A percentile compares a stretch with the other conserved stretches of the same genome.
Conservation (phyloP, 2,113 vertebrate species). For the Scortum barcoo region DNA sequence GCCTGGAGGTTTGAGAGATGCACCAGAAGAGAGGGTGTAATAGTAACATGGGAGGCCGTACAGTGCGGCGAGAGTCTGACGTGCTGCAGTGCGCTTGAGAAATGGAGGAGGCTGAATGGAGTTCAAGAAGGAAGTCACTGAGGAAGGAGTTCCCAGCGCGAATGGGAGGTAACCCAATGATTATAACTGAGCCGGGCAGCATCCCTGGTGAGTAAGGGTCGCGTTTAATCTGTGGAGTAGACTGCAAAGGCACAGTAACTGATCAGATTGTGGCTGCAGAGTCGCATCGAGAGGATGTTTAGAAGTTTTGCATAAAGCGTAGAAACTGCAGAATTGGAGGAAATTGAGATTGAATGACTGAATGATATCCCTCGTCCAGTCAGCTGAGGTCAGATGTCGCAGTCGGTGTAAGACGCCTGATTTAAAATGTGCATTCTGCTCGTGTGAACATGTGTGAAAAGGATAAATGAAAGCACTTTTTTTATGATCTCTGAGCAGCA, state of each 20-base stretch:
- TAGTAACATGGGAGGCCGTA: not conserved
- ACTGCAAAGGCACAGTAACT: constrained; percentile 6
- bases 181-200: not conserved
- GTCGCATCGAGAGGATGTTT: not conserved
- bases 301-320: not conserved
- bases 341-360: not conserved
- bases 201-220: not conserved
- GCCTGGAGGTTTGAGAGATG: constrained; percentile 10
- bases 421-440: not conserved
- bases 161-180: constrained; percentile 17
- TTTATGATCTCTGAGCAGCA: constrained; percentile 15
- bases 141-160: constrained; percentile 3
- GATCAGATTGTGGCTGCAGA: not conserved
- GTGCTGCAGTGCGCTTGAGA: constrained; percentile 15
- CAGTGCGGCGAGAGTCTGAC: not conserved
- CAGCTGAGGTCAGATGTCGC: constrained; percentile 7
- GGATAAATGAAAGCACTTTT: constrained; percentile 7
- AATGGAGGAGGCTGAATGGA: constrained; percentile 7
- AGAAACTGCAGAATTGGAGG: no score
- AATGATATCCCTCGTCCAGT: not conserved
- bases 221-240: constrained; percentile 16
- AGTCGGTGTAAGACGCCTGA: no score
- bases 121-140: constrained; percentile 18
- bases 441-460: constrained; percentile 9
- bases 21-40: not conserved